Evolutionary conservation across 2,113 vertebrate species (phyloP).

Genomic region (Hiodon tergisus): DNA sequence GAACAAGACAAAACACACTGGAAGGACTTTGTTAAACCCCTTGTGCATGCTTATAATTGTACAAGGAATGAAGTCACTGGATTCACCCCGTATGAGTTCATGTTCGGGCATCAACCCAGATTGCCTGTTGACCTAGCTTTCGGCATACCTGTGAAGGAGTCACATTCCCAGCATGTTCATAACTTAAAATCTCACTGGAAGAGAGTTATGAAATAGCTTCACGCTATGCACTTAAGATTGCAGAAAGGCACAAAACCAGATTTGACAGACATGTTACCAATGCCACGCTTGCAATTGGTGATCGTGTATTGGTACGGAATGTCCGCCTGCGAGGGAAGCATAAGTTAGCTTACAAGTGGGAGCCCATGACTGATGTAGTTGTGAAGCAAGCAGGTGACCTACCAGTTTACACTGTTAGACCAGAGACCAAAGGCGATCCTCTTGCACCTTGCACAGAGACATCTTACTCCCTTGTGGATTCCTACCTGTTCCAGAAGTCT

Average conservation of each 20-base stretch:
- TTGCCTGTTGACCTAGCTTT: constrained; percentile 8
- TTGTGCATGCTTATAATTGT: constrained; percentile 15
- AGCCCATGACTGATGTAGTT: not conserved
- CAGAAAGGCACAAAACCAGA: too few relatives aligned
- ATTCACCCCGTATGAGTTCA: not conserved
- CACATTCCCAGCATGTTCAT: not conserved
- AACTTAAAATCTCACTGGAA: not conserved
- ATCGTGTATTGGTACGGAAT: not conserved
- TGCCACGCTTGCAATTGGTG: too few relatives aligned
- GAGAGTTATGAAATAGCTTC: not conserved
- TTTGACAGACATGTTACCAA: too few relatives aligned
- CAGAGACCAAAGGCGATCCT: too few relatives aligned
- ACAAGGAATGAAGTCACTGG: not conserved
- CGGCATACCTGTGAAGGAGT: not conserved
- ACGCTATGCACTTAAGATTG: not conserved
- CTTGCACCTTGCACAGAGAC: too few relatives aligned
- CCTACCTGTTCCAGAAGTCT: too few relatives aligned
- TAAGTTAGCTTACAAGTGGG: constrained; percentile 6
- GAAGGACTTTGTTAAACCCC: constrained; percentile 5
- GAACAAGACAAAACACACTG: constrained; percentile 4
- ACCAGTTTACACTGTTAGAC: too few relatives aligned
- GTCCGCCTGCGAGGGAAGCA: not conserved
- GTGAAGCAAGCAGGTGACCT: not conserved
- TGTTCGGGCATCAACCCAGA: constrained; percentile 7
- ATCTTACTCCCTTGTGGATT: too few relatives aligned